Base-by-base conservation (phyloP, 2,888 invertebrate genomes). In the Saturnia pavonia region DNA sequence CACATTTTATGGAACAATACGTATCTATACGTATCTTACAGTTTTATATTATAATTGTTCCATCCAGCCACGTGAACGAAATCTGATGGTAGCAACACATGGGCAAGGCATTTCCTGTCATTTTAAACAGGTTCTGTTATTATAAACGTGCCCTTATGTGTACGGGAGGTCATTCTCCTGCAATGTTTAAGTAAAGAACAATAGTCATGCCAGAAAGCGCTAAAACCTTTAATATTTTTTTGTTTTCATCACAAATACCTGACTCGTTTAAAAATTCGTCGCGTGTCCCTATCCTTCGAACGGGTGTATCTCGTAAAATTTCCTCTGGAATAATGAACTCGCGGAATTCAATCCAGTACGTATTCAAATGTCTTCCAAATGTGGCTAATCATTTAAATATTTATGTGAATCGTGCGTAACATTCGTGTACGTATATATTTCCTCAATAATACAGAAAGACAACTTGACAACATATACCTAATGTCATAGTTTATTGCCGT, bases 251-350 rank as follows among this genome's bases (percentile, higher is more conserved):
- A 82, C 78, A 85, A 77, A 77, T 78, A 79, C 80, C 77, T 80
- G 80, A 76, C 74, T 83, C 85, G 85, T 88, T 88, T 94, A 89
- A 91, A 92, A 91, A 94, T 94, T 92, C 94, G 84, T 82, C 72
- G 72, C 91, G 80, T 88, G 92, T 88, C 77, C 78, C 79, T 65
- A 66, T 69, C 65, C 76, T 76, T 74, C 76, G 82, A 81, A 78
- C 85, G 88, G 85, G 87, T 85, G 88, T 90, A 85, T 91, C 87
- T 87, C 88, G 83, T 91, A 88, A 89, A 89, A 89, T 89, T 89
- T 91, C 83, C 88, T 90, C 86, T 81, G 80, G 87, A 88, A 88
- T 92, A 89, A 89, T 91, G 92, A 93, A 90, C 92, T 83, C 79
- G 71, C 77, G 75, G 73, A 80, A 81, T 72, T 77, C 76, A 74